Evolutionary conservation across 2,797 vertebrate species (phyloP), one percentile per base, ranked within the genome.

Genomic region (Pteropus rufus): DNA sequence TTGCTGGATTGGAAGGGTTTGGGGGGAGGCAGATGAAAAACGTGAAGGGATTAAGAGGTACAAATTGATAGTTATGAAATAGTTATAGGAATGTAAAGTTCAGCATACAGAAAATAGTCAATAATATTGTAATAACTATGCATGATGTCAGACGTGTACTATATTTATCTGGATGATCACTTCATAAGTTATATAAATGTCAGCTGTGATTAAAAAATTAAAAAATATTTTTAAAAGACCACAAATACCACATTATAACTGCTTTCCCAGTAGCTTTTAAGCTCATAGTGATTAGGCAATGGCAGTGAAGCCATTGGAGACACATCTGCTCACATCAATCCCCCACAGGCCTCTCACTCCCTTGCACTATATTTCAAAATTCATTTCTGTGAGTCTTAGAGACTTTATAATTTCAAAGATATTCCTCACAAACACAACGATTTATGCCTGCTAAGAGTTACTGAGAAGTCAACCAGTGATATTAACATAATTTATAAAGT

Each of bases 231-330:
- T 49, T 49, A 49, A 16, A 49, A 49, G 49, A 49, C 49, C 15
- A 49, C 49, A 49, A 97, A 97, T 94, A 89, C n/a, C 58, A 56
- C 79, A 72, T 91, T 65, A 46, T 92, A 81, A 93, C 56, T 82
- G 83, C 94, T 83, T 89, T 96, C 93, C 79, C 91, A 89, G 89
- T 97, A 85, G 93, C 49, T 84, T 94, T 87, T 88, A 90, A 94
- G 91, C 81, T 87, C 58, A 7, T 36, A 54, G 91, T 88, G 69
- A 92, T 95, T 46, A 95, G 62, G 56, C 65, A 18, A 29, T n/a
- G 34, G 49, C 44, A 8, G 19, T 41, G 64, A 85, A 89, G 84
- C 87, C 49, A 49, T 80, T 29, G 36, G 75, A 82, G 70, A 85
- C 70, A 54, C 18, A 14, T 62, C 86, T 46, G 16, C 58, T 60